phyloP scores from a whole-genome alignment of 2,797 vertebrate genomes.

The Sebastes wilsoni region DNA sequence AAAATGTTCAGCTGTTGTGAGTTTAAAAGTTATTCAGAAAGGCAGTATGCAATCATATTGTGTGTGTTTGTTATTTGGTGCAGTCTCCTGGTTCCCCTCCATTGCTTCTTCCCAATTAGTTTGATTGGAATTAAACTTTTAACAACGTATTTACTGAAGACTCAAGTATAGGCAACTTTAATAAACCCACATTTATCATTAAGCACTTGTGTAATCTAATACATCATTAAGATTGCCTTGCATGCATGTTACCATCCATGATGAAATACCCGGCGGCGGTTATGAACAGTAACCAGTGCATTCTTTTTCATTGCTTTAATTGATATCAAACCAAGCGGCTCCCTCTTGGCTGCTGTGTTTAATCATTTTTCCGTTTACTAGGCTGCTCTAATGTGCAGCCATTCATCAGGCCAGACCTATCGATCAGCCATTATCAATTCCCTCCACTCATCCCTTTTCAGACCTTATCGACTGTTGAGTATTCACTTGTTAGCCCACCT shows the following conservation, averaged over 20 bases:
- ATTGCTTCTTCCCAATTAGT: slow-evolving; percentile 22
- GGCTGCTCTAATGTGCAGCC: slow-evolving; percentile 34
- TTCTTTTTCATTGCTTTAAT: slow-evolving; percentile 65
- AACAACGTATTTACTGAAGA: slow-evolving; percentile 18
- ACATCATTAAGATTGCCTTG: slow-evolving; percentile 54
- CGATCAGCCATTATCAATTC: slow-evolving; percentile 49
- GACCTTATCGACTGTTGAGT: slow-evolving; percentile 47
- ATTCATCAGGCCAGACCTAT: slow-evolving; percentile 68
- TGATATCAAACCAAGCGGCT: slow-evolving; percentile 68
- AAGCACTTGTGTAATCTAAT: slow-evolving; percentile 37
- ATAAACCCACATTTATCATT: slow-evolving; percentile 45
- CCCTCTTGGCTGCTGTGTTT: slow-evolving; percentile 53
- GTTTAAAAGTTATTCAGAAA: slow-evolving; percentile 21
- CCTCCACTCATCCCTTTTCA: slow-evolving; percentile 45
- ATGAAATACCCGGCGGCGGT: slow-evolving; percentile 55
- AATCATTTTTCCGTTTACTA: slow-evolving; percentile 67
- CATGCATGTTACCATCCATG: slow-evolving; percentile 47
- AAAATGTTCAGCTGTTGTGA: slow-evolving; percentile 22
- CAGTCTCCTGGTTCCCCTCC: background rate
- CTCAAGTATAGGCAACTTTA: slow-evolving; percentile 18
- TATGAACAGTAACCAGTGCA: slow-evolving; percentile 61
- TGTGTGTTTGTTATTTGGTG: background rate
- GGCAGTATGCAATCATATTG: slow-evolving; percentile 18
- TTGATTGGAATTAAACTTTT: slow-evolving; percentile 39
- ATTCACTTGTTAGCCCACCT: slow-evolving; percentile 51